Evolutionary conservation across 2,797 vertebrate species (phyloP).

Genomic region (Podarcis lilfordi): DNA sequence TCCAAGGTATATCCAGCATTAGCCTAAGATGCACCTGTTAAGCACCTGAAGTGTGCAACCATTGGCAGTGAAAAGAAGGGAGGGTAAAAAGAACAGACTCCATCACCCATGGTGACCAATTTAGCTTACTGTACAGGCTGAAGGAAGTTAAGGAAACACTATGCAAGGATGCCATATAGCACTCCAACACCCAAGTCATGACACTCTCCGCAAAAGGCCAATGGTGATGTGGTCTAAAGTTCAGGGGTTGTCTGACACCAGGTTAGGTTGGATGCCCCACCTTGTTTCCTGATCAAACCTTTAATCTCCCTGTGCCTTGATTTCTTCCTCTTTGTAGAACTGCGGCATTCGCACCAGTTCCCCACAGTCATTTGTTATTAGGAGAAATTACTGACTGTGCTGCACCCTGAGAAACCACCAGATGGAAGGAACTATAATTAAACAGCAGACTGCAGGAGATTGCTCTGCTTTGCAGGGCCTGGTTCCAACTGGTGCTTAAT

Average conservation of each 20-base stretch:
- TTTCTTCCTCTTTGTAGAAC: background rate
- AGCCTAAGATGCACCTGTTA: no score
- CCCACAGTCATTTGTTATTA: background rate
- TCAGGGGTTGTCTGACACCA: background rate
- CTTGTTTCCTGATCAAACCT: background rate
- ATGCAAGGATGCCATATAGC: background rate
- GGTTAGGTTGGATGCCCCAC: background rate
- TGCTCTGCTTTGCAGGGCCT: background rate
- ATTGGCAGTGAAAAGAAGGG: background rate
- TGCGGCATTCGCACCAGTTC: background rate
- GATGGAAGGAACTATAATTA: slow-evolving; percentile 8
- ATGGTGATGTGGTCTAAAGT: background rate
- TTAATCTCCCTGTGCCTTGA: background rate
- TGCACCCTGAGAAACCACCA: background rate
- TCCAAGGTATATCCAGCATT: background rate
- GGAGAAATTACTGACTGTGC: background rate
- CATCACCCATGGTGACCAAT: background rate
- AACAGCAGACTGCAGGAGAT: background rate
- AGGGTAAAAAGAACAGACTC: no score
- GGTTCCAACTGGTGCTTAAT: background rate
- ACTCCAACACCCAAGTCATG: background rate
- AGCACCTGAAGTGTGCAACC: background rate
- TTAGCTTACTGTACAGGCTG: no score
- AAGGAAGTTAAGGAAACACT: background rate
- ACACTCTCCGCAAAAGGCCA: background rate